Percentiles rank a stretch among this genome's conserved stretches.
Evolutionary conservation across 2,888 invertebrate genomes (phyloP).

Genomic region (Hecatera dysodea): DNA sequence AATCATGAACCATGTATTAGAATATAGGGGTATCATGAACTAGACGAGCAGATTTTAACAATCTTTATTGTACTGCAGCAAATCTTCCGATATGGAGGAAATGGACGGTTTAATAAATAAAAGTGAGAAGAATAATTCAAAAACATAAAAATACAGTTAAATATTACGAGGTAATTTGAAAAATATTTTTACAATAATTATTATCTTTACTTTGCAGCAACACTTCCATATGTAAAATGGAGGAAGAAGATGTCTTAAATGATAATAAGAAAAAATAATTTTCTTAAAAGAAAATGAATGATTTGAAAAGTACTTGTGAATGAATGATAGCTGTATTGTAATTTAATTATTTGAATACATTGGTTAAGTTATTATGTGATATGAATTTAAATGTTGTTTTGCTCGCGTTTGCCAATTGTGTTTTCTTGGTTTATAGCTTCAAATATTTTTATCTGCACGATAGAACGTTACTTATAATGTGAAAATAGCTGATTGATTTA

Average conservation of each 20-base stretch:
- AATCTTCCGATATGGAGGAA: background rate
- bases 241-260: background rate
- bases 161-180: background rate
- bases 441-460: no score
- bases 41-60: background rate
- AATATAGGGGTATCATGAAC: no score
- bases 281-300: background rate
- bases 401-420: no score
- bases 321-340: background rate
- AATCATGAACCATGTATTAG: no score
- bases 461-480: no score
- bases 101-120: background rate
- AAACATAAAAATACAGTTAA: background rate
- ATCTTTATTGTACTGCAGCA: background rate
- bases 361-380: background rate
- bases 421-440: no score
- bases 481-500: no score
- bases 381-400: no score
- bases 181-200: conserved; percentile 1
- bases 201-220: conserved; percentile 2
- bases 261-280: background rate
- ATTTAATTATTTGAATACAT: background rate
- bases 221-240: conserved; percentile 1
- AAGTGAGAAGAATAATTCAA: background rate
- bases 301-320: background rate